Conservation (phyloP, 2,888 invertebrate species). For the Anagyrus pseudococci region DNA sequence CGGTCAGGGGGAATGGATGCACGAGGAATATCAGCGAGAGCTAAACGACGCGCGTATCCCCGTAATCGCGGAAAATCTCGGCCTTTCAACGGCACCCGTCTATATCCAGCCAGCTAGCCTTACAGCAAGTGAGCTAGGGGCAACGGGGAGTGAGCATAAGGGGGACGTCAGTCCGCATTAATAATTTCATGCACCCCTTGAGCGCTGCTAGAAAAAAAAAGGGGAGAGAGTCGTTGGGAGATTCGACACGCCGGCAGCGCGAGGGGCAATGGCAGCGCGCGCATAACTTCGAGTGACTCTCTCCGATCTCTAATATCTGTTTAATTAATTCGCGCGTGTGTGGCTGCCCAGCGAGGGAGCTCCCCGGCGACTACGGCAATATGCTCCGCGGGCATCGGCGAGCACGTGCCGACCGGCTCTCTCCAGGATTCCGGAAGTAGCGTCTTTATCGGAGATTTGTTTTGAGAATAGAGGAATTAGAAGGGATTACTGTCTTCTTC, state of each 20-base stretch:
- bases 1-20: no score
- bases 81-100: constrained; percentile 24
- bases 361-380: constrained; percentile 16
- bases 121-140: no score
- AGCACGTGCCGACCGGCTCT: background rate
- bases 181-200: constrained; percentile 56
- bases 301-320: constrained; percentile 55
- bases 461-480: no score
- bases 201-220: constrained; percentile 39
- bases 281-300: constrained; percentile 52
- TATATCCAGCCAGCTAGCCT: no score
- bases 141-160: no score
- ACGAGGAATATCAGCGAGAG: no score
- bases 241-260: constrained; percentile 48
- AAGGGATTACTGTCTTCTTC: no score
- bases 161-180: constrained; percentile 40
- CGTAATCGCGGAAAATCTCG: constrained; percentile 34
- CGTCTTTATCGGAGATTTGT: no score
- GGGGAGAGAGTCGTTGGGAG: constrained; percentile 40
- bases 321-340: constrained; percentile 55
- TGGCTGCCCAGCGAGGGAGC: background rate
- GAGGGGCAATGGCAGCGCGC: constrained; percentile 44
- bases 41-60: no score
- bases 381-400: constrained; percentile 8
- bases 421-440: background rate